Percentiles rank a stretch among this genome's conserved stretches.
phyloP scores from a whole-genome alignment of 2,113 vertebrate genomes.

The Penelope pileata region DNA sequence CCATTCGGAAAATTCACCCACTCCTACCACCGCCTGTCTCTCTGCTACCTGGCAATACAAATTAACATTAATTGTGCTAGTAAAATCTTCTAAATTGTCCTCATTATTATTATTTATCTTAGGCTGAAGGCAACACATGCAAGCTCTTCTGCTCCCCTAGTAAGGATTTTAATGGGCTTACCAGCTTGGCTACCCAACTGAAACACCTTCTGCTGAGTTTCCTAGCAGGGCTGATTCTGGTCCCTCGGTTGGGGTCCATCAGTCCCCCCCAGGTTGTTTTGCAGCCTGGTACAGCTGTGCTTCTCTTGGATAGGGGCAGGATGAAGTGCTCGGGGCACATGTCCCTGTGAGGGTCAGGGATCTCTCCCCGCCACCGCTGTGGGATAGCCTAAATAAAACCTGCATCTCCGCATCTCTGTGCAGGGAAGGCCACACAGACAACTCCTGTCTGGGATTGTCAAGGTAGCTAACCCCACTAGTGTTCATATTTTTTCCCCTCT shows the following conservation, averaged over 20 bases:
- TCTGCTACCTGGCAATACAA: background rate
- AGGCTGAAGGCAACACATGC: background rate
- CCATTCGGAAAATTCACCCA: constrained; percentile 31
- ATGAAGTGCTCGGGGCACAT: accelerated
- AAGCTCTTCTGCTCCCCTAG: background rate
- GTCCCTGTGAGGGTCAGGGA: accelerated
- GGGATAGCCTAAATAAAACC: background rate
- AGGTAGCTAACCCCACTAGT: background rate
- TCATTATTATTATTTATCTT: constrained; percentile 55
- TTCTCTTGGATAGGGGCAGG: accelerated
- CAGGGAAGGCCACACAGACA: background rate
- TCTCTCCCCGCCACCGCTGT: background rate
- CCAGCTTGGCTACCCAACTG: background rate
- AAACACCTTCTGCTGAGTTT: background rate
- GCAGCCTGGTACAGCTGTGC: background rate
- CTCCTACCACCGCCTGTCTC: background rate
- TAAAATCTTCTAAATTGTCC: constrained; percentile 31
- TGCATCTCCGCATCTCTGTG: accelerated
- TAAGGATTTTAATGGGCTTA: background rate
- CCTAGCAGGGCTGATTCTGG: background rate
- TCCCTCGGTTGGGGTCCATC: background rate
- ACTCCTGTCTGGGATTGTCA: background rate
- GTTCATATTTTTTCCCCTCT: background rate
- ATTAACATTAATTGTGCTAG: constrained; percentile 40
- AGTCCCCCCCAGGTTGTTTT: background rate